These are phyloP conservation scores for Crotalus viridis DNA, from an alignment of 2,113 vertebrate genomes.

Conservation along the genomic window DNA sequence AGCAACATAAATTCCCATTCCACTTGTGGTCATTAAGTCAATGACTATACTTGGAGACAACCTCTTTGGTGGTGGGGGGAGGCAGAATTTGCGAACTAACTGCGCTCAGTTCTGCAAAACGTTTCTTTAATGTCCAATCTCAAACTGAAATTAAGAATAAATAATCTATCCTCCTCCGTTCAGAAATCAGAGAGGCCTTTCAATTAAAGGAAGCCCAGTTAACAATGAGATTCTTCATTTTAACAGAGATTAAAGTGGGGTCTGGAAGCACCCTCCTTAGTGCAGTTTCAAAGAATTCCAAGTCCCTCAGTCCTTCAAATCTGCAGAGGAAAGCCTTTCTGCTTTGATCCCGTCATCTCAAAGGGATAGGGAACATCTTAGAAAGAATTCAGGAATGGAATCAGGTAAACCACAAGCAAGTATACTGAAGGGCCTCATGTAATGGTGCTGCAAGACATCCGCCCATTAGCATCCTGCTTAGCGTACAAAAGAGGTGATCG, in stretches of 20 bases:
- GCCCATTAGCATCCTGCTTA: background rate
- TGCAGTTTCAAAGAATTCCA: background rate
- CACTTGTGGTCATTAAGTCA: background rate
- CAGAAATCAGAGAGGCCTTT: background rate
- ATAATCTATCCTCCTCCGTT: background rate
- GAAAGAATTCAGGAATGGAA: background rate
- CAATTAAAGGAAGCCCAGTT: background rate
- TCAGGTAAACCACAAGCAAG: accelerated
- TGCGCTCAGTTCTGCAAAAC: background rate
- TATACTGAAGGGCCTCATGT: background rate
- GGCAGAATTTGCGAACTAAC: background rate
- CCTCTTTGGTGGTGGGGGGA: background rate
- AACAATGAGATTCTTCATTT: background rate
- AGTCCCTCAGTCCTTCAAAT: background rate
- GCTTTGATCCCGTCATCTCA: background rate
- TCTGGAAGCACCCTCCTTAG: constrained; percentile 1
- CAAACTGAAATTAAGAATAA: background rate
- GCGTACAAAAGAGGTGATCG: background rate
- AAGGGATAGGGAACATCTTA: background rate
- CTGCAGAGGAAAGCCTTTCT: constrained; percentile 10
- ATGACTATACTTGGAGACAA: background rate
- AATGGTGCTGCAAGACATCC: background rate
- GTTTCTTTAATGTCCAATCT: background rate
- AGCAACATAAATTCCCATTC: background rate
- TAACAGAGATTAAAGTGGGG: background rate